A percentile compares a stretch with the other conserved stretches of the same genome.
phyloP scores from a whole-genome alignment of 2,888 invertebrate species.

The Ophion ventricosus region DNA sequence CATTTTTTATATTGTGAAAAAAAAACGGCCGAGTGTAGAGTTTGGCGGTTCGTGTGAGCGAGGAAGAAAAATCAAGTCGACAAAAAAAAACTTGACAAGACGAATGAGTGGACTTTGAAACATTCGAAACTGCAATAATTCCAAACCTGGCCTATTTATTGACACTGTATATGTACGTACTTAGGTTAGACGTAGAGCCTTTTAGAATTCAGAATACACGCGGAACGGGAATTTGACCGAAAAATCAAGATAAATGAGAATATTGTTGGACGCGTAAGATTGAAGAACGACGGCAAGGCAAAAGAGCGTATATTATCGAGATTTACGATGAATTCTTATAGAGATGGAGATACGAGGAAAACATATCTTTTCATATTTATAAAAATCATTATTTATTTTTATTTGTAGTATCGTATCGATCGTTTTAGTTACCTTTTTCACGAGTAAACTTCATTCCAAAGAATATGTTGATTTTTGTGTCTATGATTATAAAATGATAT shows the following conservation, averaged over 20 bases:
- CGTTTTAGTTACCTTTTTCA: conserved; percentile 71
- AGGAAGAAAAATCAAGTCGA: conserved; percentile 3
- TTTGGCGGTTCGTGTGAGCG: conserved; percentile 21
- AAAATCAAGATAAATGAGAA: conserved; percentile 18
- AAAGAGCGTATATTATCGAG: not conserved
- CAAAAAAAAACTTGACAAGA: conserved; percentile 30
- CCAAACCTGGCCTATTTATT: conserved; percentile 79
- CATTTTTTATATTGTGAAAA: conserved; percentile 54
- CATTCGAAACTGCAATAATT: conserved; percentile 80
- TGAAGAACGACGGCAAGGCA: conserved; percentile 9
- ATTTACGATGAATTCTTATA: conserved; percentile 29
- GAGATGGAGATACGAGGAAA: conserved; percentile 9
- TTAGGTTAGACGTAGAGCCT: conserved; percentile 50
- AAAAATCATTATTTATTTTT: conserved; percentile 68
- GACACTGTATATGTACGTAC: conserved; percentile 39
- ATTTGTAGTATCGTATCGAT: conserved; percentile 60
- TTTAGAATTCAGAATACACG: conserved; percentile 29
- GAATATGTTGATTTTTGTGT: conserved; percentile 52
- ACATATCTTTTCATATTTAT: conserved; percentile 61
- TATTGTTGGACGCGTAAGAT: conserved; percentile 47
- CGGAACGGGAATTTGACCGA: conserved; percentile 24
- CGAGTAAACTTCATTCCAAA: conserved; percentile 75
- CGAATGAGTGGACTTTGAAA: conserved; percentile 68
- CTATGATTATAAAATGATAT: not conserved
- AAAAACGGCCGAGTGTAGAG: conserved; percentile 41